Conservation (phyloP, 2,113 vertebrate species). For the Pleuronectes platessa region DNA sequence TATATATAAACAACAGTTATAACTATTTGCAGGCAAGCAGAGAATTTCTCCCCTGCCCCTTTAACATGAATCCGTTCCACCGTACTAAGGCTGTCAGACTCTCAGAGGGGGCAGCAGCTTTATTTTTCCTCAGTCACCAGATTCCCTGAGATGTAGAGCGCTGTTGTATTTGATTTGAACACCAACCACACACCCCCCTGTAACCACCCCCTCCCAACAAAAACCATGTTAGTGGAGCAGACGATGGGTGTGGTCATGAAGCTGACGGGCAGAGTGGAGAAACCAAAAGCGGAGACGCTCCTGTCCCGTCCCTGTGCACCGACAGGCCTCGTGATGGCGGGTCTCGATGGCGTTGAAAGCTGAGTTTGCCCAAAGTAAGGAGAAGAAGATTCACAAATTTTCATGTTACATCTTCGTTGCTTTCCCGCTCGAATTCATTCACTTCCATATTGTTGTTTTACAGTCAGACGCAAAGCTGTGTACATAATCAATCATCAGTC, state of each 20-base stretch:
- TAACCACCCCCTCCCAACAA: background rate
- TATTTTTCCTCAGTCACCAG: conserved; percentile 80
- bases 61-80: conserved; percentile 70
- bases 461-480: conserved; percentile 83
- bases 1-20: conserved; percentile 82
- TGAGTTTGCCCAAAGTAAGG: conserved; percentile 61
- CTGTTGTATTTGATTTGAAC: conserved; percentile 71
- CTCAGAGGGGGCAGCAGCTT: conserved; percentile 77
- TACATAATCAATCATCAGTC: conserved; percentile 78
- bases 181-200: conserved; percentile 37
- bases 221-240: conserved; percentile 34
- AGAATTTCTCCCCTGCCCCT: conserved; percentile 60
- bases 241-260: conserved; percentile 25
- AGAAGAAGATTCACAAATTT: conserved; percentile 65
- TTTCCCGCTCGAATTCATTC: conserved; percentile 65
- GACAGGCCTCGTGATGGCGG: conserved; percentile 57
- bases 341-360: conserved; percentile 50
- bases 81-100: conserved; percentile 76
- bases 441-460: conserved; percentile 66
- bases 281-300: background rate
- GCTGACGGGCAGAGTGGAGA: conserved; percentile 38
- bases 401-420: conserved; percentile 65
- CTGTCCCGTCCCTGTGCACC: conserved; percentile 23
- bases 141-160: conserved; percentile 87
- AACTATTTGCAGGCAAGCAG: conserved; percentile 80